Evolutionary conservation across 2,797 vertebrate species (phyloP).

Genomic region (Haliaeetus albicilla): DNA sequence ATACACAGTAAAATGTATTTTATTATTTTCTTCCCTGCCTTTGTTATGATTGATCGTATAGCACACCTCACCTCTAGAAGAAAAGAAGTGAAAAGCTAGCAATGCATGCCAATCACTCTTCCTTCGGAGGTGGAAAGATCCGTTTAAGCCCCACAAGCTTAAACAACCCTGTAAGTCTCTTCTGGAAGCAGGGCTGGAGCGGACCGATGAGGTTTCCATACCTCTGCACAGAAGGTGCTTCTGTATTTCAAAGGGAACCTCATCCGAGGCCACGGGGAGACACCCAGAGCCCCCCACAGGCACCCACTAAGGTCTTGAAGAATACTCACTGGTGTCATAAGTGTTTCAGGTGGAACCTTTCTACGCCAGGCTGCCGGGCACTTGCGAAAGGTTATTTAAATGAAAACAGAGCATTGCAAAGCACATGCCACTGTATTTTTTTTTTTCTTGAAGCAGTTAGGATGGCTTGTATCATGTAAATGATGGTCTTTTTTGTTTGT

Average conservation of each 20-base stretch:
- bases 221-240: background rate
- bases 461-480: background rate
- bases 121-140: background rate
- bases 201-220: background rate
- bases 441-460: background rate
- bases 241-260: background rate
- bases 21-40: background rate
- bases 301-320: fast-evolving
- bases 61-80: background rate
- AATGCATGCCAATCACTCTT: background rate
- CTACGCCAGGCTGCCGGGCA: background rate
- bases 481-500: too few species aligned
- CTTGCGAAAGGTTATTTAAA: background rate
- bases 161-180: background rate
- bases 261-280: background rate
- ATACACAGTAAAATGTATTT: background rate
- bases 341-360: background rate
- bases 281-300: background rate
- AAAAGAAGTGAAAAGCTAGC: background rate
- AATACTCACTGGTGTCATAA: background rate
- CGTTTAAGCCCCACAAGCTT: background rate
- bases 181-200: background rate
- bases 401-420: background rate
- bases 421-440: background rate
- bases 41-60: background rate